These are phyloP conservation scores for Abrostola tripartita DNA, from an alignment of 2,888 invertebrate species.

Conservation along the genomic window DNA sequence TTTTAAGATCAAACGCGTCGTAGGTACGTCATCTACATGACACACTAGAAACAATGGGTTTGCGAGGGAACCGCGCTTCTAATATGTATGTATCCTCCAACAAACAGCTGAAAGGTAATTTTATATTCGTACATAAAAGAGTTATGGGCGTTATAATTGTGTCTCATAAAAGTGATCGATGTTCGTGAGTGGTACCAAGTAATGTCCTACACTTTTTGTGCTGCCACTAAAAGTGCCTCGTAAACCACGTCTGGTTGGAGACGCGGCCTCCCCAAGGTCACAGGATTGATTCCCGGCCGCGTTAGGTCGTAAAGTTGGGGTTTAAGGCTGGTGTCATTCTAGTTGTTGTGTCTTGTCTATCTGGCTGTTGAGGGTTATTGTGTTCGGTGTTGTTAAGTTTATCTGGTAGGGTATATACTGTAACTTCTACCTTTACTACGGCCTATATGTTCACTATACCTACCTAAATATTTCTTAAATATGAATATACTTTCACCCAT, in stretches of 20 bases:
- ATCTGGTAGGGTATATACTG: too few relatives aligned
- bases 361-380: not conserved
- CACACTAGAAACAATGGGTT: too few relatives aligned
- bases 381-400: not conserved
- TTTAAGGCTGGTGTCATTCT: conserved; percentile 11
- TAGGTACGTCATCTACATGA: too few relatives aligned
- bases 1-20: too few relatives aligned
- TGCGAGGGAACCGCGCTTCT: not conserved
- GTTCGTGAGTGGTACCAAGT: conserved; percentile 18
- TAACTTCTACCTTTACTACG: too few relatives aligned
- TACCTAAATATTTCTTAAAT: too few relatives aligned
- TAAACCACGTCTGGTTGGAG: conserved; percentile 33
- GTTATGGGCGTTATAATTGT: conserved; percentile 55
- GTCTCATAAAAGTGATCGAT: conserved; percentile 49
- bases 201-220: conserved; percentile 37
- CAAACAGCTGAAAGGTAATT: conserved; percentile 44
- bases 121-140: conserved; percentile 51
- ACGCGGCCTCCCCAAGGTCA: conserved; percentile 24
- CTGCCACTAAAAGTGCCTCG: conserved; percentile 33
- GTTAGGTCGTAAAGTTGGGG: conserved; percentile 41
- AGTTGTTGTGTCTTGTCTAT: conserved; percentile 13
- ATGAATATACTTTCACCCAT: too few relatives aligned
- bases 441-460: too few relatives aligned
- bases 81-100: conserved; percentile 9
- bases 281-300: conserved; percentile 23